Base-by-base conservation (phyloP, 2,797 vertebrate species). In the Anolis apletophallus region DNA sequence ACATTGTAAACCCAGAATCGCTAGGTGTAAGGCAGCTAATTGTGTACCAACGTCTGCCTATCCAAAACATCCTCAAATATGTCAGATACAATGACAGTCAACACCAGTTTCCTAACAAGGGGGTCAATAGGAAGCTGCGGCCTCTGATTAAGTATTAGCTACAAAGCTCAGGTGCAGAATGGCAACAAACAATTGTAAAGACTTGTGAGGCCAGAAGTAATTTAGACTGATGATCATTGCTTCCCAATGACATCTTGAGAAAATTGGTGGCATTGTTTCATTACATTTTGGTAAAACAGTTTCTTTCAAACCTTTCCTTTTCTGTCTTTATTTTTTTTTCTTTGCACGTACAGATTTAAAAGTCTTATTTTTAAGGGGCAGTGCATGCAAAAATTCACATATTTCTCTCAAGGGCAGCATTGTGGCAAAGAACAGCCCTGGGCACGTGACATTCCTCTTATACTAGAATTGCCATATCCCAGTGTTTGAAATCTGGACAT, bases 41-140 rank as follows among this genome's bases (percentile, higher is more conserved):
- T 81, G 73, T 81, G 89, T 88, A 88, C 89, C 92, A 88, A 50
- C 57, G 67, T 89, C 88, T 80, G 57, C 59, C 90, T 71, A 76
- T 87, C 85, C 88, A 82, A 50, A 86, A 89, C 80, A 88, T 91
- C 89, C 76, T 86, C 90, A 92, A 92, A 64, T 80, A 86, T 93
- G 84, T 89, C 91, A 91, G 92, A 81, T 52, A 77, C 57, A 68
- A 82, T 87, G 89, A 91, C 19, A 82, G 78, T 92, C 90, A 94
- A 67, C 79, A n/a, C 84, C 72, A 40, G 85, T 71, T 91, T 92
- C 91, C 73, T 88, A 34, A 89, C 85, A 55, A 90, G 86, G n/a
- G 85, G 91, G 87, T 91, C 92, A 90, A 90, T 79, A 92, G 84
- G 59, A 85, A 91, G 83, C 83, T 84, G 91, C 59, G 2, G 71